Evolutionary conservation across 2,888 invertebrate genomes (phyloP), one percentile per base, ranked within the genome.

Genomic region (Abrostola triplasia): DNA sequence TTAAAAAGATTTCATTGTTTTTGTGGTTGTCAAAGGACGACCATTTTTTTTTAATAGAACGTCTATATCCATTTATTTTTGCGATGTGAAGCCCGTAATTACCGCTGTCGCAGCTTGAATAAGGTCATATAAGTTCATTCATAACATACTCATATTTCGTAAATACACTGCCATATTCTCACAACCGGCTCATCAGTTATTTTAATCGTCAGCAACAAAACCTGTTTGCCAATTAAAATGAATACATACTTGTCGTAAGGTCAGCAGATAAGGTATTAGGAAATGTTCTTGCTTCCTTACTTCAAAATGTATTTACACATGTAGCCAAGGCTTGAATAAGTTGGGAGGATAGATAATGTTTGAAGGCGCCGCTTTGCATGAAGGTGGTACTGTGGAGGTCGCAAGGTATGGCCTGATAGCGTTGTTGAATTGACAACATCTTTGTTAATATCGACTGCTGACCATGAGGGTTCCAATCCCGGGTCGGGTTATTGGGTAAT

Each of bases 181-280:
- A 59, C 55, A 13, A 55, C 6, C 35, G 10, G 57, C 41, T 57
- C 54, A 59, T 62, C 55, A 35, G n/a, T 36, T 36, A 59, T 56
- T 55, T 36, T 35, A 75, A 70, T 70, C 5, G 57, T 64, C 5
- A 49, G 24, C 1, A 42, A 51, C 11, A 40, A 49, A 72, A 72
- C 76, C 55, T 8, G 76, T 72, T 72, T 55, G 42, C 44, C 71
- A 76, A 76, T 72, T 76, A 58, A 58, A 50, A 59, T 40, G 6
- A 41, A 41, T 37, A 48, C 36, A 11, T 24, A 74, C 56, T 41
- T 38, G 70, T 63, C 47, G 36, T 53, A 70, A 76, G 76, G 71
- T 51, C 64, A 70, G 10, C 8, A 36, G 58, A 56, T 49, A 36
- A 8, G 12, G 13, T 8, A 24, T 4, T 37, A 61, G 63, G 63